A percentile compares a stretch with the other conserved stretches of the same genome.
Conservation (phyloP, 2,113 vertebrate genomes). For the Pluvianellus socialis region DNA sequence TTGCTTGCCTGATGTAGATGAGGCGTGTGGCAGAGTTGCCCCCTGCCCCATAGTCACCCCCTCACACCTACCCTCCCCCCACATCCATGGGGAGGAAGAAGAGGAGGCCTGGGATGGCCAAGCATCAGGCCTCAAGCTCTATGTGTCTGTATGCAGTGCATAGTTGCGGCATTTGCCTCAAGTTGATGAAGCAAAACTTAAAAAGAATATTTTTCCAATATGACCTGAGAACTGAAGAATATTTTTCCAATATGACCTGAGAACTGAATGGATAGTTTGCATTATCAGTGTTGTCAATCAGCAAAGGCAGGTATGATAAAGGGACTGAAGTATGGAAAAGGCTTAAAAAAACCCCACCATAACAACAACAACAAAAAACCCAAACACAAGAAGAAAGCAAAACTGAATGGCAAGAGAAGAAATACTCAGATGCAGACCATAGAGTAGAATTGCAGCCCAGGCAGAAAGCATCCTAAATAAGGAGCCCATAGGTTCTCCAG, state of each 20-base stretch:
- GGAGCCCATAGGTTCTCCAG: not conserved
- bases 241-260: not conserved
- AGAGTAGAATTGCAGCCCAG: not conserved
- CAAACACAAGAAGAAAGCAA: not conserved
- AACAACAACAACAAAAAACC: rapidly evolving
- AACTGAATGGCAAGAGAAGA: not conserved
- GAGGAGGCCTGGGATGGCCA: not conserved
- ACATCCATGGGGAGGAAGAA: not conserved
- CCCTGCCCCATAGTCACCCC: not conserved
- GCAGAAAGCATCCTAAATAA: not conserved
- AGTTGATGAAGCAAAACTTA: not conserved
- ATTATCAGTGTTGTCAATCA: not conserved
- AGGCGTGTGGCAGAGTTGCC: not conserved
- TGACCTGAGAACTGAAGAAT: not conserved
- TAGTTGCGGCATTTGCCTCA: not conserved
- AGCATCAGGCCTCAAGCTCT: not conserved
- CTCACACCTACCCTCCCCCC: too few relatives aligned
- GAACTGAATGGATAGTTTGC: not conserved
- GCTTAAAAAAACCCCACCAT: not conserved
- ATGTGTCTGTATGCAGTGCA: rapidly evolving
- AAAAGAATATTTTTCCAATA: not conserved
- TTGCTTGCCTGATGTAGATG: not conserved
- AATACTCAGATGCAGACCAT: not conserved
- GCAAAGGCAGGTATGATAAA: not conserved
- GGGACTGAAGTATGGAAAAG: not conserved